phyloP scores from a whole-genome alignment of 2,888 invertebrate species.

The Crepidodera aurea region DNA sequence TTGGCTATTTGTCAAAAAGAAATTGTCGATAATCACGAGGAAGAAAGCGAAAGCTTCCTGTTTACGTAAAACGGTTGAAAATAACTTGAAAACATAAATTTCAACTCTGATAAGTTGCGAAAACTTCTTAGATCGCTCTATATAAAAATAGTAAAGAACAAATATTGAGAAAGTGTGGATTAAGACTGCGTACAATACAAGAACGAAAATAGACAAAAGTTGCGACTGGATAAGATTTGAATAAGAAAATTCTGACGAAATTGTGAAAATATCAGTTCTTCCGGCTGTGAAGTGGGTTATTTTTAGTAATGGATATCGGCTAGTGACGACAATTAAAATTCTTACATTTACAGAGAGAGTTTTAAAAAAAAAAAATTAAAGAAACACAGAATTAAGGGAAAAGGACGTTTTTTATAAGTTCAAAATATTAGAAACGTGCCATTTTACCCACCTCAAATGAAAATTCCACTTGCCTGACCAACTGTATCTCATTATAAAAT shows the following conservation, averaged over 20 bases:
- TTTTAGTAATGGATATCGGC: no score
- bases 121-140: constrained; percentile 1
- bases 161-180: constrained; percentile 16
- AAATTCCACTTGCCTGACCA: no score
- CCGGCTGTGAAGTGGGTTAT: no score
- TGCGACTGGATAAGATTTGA: not conserved
- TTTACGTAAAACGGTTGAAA: constrained; percentile 6
- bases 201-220: constrained; percentile 6
- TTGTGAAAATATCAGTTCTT: not conserved
- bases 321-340: no score
- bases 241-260: not conserved
- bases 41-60: constrained; percentile 11
- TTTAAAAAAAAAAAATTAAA: no score
- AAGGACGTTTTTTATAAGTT: no score
- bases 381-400: no score
- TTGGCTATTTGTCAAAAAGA: not conserved
- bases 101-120: constrained; percentile 3
- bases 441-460: no score
- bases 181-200: not conserved
- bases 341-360: no score
- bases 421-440: no score
- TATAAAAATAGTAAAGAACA: constrained; percentile 4
- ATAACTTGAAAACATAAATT: constrained; percentile 1
- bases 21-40: constrained; percentile 7
- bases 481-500: no score